Conservation (phyloP, 2,113 vertebrate genomes). For the Stomatorhinus ivindoensis region DNA sequence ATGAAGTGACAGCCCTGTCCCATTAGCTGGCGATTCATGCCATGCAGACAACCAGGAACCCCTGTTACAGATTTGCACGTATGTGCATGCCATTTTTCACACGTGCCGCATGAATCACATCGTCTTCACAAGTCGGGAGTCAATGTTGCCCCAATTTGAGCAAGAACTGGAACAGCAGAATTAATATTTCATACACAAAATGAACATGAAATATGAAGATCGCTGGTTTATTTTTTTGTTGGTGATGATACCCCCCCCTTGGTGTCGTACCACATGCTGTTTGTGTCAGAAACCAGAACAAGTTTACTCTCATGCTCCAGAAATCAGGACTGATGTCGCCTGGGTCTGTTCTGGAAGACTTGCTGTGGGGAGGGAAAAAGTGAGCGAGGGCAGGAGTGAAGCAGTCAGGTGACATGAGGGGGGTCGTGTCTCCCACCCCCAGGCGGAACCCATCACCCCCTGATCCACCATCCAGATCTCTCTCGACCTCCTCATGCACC, state of each 20-base stretch:
- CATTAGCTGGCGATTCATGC: background rate
- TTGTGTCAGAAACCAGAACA: background rate
- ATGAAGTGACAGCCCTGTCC: background rate
- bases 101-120: background rate
- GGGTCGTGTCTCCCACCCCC: conserved; percentile 23
- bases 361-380: conserved; percentile 23
- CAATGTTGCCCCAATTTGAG: background rate
- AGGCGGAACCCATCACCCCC: conserved; percentile 21
- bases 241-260: background rate
- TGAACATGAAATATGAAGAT: background rate
- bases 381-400: conserved; percentile 16
- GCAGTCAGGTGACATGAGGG: conserved; percentile 50
- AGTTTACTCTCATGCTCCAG: background rate
- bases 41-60: background rate
- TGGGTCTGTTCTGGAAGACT: background rate
- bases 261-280: background rate
- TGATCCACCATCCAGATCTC: conserved; percentile 24
- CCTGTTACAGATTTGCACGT: background rate
- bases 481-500: conserved; percentile 42
- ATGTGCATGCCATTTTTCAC: background rate
- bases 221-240: background rate
- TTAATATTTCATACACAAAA: background rate
- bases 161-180: background rate
- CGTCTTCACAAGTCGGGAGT: background rate
- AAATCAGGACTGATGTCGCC: background rate